Evolutionary conservation across 2,797 vertebrate genomes (phyloP), one percentile per base, ranked within the genome.

Genomic region (Nasua narica): DNA sequence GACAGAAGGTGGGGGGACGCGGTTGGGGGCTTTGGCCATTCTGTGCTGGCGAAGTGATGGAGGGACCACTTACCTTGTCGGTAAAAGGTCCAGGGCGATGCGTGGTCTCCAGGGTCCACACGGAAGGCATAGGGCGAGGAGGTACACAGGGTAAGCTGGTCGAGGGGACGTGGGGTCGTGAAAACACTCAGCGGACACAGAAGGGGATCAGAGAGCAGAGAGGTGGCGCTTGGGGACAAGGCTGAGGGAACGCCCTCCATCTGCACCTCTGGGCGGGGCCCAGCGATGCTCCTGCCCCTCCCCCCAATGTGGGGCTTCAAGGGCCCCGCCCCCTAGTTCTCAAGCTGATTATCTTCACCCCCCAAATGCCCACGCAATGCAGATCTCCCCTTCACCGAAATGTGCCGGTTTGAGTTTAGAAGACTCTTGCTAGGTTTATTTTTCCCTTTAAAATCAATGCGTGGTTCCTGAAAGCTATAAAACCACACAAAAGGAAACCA

Each of bases 341-440:
- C 16, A 2, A 2, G 3, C 32, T 50, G 15, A 9, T n/a, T n/a
- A n/a, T n/a, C 5, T 58, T 37, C 35, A 27, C 21, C 5, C 7
- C 3, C 27, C 37, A 62, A 19, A 2, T 1, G 0, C 27, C 58
- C 23, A 50, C 5, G 5, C 0, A 0, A 6, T 5, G 8, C 27
- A 29, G n/a, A 37, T 27, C 3, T 7, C 14, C 5, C 62, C 16
- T 13, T 5, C 13, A 8, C 40, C 2, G 4, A 35, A 67, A 67
- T 21, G 65, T 67, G 18, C 37, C 16, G 6, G 9, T 25, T 6
- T 14, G 52, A 32, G n/a, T 62, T 52, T 35, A 32, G 79, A 29
- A 46, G 48, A 78, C 25, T 62, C 4, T 65, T 27, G 27, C 1
- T 7, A 2, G 18, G 27, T 27, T 35, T 43, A 18, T 19, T 50